phyloP scores from a whole-genome alignment of 2,888 invertebrate species.

The Conomelus anceps region DNA sequence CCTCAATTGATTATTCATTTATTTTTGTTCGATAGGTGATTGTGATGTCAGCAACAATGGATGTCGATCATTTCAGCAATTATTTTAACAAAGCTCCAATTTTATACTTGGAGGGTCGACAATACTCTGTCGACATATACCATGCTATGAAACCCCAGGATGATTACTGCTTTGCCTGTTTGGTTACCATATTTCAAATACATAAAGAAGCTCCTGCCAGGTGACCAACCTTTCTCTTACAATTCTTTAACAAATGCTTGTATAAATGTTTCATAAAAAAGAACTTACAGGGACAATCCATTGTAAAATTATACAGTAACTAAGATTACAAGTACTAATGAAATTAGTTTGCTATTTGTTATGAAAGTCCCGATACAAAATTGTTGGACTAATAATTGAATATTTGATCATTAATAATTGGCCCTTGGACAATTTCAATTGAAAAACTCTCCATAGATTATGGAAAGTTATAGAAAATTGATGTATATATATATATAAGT shows the following conservation, averaged over 20 bases:
- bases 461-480: too few relatives aligned
- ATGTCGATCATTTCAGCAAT: conserved; percentile 82
- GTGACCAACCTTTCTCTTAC: conserved; percentile 45
- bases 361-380: too few relatives aligned
- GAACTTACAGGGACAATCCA: too few relatives aligned
- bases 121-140: conserved; percentile 70
- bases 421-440: too few relatives aligned
- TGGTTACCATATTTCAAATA: conserved; percentile 79
- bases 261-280: neutral
- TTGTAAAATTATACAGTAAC: too few relatives aligned
- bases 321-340: too few relatives aligned
- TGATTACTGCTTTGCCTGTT: conserved; percentile 75
- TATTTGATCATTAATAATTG: too few relatives aligned
- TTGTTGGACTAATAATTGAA: too few relatives aligned
- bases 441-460: too few relatives aligned
- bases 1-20: neutral
- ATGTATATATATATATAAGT: too few relatives aligned
- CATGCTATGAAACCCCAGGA: conserved; percentile 64
- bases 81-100: conserved; percentile 85
- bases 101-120: conserved; percentile 83
- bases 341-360: too few relatives aligned
- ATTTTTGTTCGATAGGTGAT: conserved; percentile 55
- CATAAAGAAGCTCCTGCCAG: conserved; percentile 72
- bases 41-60: conserved; percentile 94
- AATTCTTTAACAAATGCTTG: too few relatives aligned